Percentiles rank a stretch among this genome's conserved stretches.
phyloP scores from a whole-genome alignment of 2,113 vertebrate genomes.

The Salvelinus fontinalis region DNA sequence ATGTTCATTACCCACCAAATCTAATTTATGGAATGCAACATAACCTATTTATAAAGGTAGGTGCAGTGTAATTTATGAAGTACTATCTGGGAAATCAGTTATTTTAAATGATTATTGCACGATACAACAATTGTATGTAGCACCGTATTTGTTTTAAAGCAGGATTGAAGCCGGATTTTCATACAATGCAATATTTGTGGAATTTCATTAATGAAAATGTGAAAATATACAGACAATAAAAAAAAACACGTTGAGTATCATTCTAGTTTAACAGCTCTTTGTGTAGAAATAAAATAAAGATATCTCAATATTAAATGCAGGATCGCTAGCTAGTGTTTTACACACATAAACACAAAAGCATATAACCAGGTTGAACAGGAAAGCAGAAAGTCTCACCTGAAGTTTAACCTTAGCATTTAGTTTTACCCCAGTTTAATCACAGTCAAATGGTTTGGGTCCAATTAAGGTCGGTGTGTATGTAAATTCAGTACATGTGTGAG shows the following conservation, averaged over 20 bases:
- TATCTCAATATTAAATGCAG: background rate
- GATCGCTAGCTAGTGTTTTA: background rate
- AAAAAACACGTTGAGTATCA: background rate
- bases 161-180: background rate
- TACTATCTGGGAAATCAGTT: constrained; percentile 10
- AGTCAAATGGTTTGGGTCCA: constrained; percentile 65
- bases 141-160: background rate
- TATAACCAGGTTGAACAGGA: constrained; percentile 43
- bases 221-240: background rate
- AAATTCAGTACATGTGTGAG: constrained; percentile 73
- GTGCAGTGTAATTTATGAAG: constrained; percentile 52
- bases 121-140: background rate
- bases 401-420: constrained; percentile 67
- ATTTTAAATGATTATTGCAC: background rate
- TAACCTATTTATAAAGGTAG: constrained; percentile 84
- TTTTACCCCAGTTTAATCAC: constrained; percentile 65
- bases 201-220: background rate
- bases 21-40: constrained; percentile 78
- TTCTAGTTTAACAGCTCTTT: background rate
- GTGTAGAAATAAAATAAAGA: background rate
- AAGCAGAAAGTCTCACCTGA: constrained; percentile 64
- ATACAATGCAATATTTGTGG: background rate
- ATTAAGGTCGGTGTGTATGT: constrained; percentile 71
- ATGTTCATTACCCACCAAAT: constrained; percentile 70
- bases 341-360: background rate